Evolutionary conservation across 2,113 vertebrate species (phyloP).

Genomic region (Oxygymnocypris stewartii): DNA sequence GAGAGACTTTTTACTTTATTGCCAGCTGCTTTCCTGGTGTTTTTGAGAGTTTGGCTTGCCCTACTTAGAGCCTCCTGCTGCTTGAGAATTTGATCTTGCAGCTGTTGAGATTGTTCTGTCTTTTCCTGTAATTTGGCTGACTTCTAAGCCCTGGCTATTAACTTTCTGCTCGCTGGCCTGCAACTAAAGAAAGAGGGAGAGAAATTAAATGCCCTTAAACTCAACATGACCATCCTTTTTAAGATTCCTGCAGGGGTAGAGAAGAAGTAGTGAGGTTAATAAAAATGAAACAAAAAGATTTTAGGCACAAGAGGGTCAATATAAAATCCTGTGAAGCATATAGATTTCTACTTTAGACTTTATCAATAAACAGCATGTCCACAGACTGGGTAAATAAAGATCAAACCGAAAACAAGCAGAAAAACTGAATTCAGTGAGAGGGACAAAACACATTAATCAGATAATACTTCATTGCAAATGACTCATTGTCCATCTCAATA

Average conservation of each 20-base stretch:
- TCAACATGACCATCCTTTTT: slow-evolving; percentile 42
- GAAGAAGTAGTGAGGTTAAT: slow-evolving; percentile 25
- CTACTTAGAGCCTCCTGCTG: slow-evolving; percentile 61
- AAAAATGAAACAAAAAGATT: slow-evolving; percentile 42
- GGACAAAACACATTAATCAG: slow-evolving; percentile 40
- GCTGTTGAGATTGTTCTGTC: slow-evolving; percentile 65
- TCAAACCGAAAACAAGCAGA: slow-evolving; percentile 13
- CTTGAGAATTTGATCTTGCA: slow-evolving; percentile 67
- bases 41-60: slow-evolving; percentile 62
- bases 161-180: slow-evolving; percentile 58
- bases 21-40: slow-evolving; percentile 56
- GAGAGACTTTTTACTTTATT: slow-evolving; percentile 67
- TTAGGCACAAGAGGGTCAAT: too few species aligned
- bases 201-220: slow-evolving; percentile 31
- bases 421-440: too few species aligned
- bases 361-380: slow-evolving; percentile 40
- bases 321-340: background rate
- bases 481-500: slow-evolving; percentile 30
- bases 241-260: background rate
- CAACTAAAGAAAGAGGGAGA: slow-evolving; percentile 58
- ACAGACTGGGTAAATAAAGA: slow-evolving; percentile 41
- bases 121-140: slow-evolving; percentile 61
- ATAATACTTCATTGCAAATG: slow-evolving; percentile 35
- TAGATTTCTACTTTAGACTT: slow-evolving; percentile 17
- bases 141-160: slow-evolving; percentile 59